These are phyloP conservation scores for Phortica variegata DNA, from an alignment of 1,140 invertebrate species.

Conservation along the genomic window DNA sequence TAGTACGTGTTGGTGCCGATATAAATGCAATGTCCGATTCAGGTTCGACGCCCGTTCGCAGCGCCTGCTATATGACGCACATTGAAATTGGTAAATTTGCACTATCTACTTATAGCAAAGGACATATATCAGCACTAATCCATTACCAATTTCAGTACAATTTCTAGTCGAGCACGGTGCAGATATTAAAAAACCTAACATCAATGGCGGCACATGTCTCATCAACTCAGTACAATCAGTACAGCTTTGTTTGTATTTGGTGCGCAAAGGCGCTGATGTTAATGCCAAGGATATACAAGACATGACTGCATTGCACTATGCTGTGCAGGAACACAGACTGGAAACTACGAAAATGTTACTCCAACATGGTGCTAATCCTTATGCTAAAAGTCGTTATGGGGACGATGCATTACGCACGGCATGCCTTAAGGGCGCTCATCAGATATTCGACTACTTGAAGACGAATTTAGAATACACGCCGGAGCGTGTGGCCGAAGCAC, in stretches of 20 bases:
- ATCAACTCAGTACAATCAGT: constrained; percentile 91
- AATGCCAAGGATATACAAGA: constrained; percentile 88
- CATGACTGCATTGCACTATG: constrained; percentile 92
- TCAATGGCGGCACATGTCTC: constrained; percentile 89
- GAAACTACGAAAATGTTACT: constrained; percentile 83
- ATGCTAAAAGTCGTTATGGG: constrained; percentile 74
- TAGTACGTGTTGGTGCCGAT: constrained; percentile 79
- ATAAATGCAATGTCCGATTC: constrained; percentile 83
- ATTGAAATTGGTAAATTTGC: constrained; percentile 66
- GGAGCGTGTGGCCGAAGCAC: constrained; percentile 75
- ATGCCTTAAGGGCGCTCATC: constrained; percentile 81
- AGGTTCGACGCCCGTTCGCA: constrained; percentile 81
- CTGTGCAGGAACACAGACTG: constrained; percentile 84
- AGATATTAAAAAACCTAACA: constrained; percentile 83
- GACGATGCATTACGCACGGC: constrained; percentile 91
- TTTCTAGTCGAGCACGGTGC: constrained; percentile 82
- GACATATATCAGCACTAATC: not conserved
- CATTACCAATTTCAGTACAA: constrained; percentile 59
- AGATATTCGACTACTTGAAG: constrained; percentile 78
- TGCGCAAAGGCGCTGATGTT: constrained; percentile 75
- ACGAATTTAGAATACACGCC: constrained; percentile 64
- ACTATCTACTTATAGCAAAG: not conserved
- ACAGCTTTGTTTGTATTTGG: constrained; percentile 77
- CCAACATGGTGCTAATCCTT: constrained; percentile 76
- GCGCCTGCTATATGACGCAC: constrained; percentile 93